These are phyloP conservation scores for Oceanites oceanicus DNA, from an alignment of 2,113 vertebrate species.

Conservation along the genomic window DNA sequence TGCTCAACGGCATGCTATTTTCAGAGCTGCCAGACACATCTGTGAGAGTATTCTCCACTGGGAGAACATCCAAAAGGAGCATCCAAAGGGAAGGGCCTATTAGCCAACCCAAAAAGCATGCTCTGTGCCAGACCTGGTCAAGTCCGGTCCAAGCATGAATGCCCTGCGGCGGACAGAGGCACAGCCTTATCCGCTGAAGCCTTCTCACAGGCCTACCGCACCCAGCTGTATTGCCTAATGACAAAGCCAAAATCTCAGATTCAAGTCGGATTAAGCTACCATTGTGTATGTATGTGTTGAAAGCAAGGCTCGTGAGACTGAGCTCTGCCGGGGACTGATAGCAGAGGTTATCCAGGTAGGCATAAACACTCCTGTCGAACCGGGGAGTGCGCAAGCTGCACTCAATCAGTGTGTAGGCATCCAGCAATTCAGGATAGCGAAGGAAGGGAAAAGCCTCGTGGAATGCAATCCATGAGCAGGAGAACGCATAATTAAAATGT, in stretches of 20 bases:
- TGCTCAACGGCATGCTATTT: accelerated
- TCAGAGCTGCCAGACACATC: background rate
- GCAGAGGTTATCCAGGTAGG: background rate
- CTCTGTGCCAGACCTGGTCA: background rate
- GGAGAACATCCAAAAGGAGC: background rate
- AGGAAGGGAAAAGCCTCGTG: conserved; percentile 25
- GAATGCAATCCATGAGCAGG: background rate
- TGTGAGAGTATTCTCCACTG: background rate
- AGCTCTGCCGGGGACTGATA: background rate
- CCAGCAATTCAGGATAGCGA: background rate
- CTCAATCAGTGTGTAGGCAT: background rate
- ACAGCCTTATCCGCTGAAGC: background rate
- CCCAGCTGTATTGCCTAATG: background rate
- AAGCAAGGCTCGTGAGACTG: background rate
- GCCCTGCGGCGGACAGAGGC: background rate
- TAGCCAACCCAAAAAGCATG: background rate
- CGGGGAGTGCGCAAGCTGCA: background rate
- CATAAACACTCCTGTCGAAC: background rate
- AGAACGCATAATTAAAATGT: background rate
- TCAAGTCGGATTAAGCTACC: background rate
- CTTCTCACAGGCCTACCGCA: background rate
- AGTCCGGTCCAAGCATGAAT: background rate
- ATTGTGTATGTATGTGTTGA: conserved; percentile 16
- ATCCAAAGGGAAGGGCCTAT: background rate
- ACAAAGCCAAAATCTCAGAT: background rate